Evolutionary conservation across 1,140 invertebrate genomes (phyloP).

Genomic region (Trichonephila inaurata): DNA sequence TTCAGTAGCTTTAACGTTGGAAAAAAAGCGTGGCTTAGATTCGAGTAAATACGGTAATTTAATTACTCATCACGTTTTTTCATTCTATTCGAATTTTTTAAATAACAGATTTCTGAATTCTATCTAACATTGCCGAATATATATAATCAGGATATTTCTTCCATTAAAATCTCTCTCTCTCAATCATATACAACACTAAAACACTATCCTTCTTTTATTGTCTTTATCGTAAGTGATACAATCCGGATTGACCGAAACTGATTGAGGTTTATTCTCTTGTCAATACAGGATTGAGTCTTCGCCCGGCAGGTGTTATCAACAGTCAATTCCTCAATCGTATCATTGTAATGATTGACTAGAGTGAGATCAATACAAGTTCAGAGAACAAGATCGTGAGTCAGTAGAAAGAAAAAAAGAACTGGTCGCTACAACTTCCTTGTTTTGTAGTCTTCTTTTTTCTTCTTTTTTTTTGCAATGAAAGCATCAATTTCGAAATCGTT

Average conservation of each 20-base stretch:
- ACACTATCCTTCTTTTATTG: not conserved
- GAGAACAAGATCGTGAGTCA: constrained; percentile 10
- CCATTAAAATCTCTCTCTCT: too few species aligned
- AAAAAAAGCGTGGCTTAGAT: too few species aligned
- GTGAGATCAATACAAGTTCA: not conserved
- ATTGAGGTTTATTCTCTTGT: not conserved
- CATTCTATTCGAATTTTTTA: too few species aligned
- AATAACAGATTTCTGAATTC: too few species aligned
- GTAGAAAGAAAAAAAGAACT: too few species aligned
- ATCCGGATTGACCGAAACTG: not conserved
- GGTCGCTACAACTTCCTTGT: too few species aligned
- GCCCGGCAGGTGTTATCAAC: not conserved
- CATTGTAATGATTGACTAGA: not conserved
- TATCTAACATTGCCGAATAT: too few species aligned
- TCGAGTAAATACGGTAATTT: too few species aligned
- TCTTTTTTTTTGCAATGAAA: not conserved
- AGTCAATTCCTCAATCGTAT: not conserved
- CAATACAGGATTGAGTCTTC: not conserved
- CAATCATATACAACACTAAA: too few species aligned
- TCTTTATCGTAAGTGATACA: not conserved
- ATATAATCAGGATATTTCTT: too few species aligned
- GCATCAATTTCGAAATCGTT: not conserved
- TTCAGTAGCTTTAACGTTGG: too few species aligned
- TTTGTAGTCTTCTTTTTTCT: not conserved
- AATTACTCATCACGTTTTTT: too few species aligned